Base-by-base conservation (phyloP, 2,113 vertebrate species). In the Cyanoderma ruficeps region DNA sequence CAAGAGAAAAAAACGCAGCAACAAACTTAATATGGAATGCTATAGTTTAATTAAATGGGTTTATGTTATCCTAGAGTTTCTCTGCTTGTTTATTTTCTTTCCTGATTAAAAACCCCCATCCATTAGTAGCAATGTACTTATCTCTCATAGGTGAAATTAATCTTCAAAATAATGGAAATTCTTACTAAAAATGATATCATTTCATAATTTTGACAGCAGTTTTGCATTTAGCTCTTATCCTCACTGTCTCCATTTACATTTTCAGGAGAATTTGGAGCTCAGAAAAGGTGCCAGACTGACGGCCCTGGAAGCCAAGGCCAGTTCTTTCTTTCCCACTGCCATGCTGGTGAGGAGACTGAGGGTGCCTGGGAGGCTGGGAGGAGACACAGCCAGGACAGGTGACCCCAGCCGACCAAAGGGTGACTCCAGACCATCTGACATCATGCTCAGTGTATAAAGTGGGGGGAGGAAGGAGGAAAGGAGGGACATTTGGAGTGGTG, bases 171-270 rank as follows among this genome's bases (percentile, higher is more conserved):
- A 91, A 78, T 86, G 44, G 39, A 72, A 89, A n/a, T 74, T 92
- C 59, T 60, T 89, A 60, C 60, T 50, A 64, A 93, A 90, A 82
- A 47, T 41, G 1, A 67, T 80, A 68, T 47, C 18, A 41, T 60
- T 60, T 75, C 60, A 22, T 35, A 25, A 47, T 41, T 39, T 75
- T 60, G 20, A 15, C 74, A 68, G 25, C 25, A 31, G 18, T 42
- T 94, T 79, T 94, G 41, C 68, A 42, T 90, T 92, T 94, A 82
- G 17, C 22, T 82, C 44, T 81, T 47, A 52, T 93, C 28, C 49
- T 93, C 42, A 31, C 63, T 33, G 13, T 42, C 12, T 35, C 37
- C 49, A 30, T 86, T 88, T 92, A 65, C 65, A 55, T 92, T 89
- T 94, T 61, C 61, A 65, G 46, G 50, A 76, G 57, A 95, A 61